Evolutionary conservation across 2,888 invertebrate genomes (phyloP).

Genomic region (Frankliniella fusca): DNA sequence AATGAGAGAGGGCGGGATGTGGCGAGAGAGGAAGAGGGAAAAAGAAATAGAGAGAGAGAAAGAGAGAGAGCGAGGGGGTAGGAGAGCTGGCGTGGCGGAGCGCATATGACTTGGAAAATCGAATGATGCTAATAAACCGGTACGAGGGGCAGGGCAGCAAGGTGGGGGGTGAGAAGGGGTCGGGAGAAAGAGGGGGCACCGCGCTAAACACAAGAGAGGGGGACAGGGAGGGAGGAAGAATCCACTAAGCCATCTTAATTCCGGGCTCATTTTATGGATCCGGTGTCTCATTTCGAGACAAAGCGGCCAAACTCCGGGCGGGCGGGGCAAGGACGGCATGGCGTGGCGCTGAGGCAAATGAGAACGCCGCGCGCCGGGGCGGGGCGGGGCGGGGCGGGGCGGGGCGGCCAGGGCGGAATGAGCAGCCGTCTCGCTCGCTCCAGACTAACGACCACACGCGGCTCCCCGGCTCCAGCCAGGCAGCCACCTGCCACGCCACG

Average conservation of each 20-base stretch:
- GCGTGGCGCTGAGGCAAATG: neutral
- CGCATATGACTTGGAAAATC: constrained; percentile 4
- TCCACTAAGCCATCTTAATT: constrained; percentile 12
- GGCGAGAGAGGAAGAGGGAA: too few relatives aligned
- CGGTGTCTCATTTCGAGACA: constrained; percentile 1
- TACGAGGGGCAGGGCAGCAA: neutral
- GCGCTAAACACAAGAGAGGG: neutral
- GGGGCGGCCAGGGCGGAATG: too few relatives aligned
- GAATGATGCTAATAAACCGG: constrained; percentile 10
- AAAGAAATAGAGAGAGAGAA: too few relatives aligned
- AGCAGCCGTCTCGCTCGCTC: neutral
- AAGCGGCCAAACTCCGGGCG: neutral
- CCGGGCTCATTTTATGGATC: constrained; percentile 19
- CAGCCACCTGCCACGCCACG: too few relatives aligned
- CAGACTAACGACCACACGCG: too few relatives aligned
- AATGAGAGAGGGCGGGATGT: too few relatives aligned
- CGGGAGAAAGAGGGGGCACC: neutral
- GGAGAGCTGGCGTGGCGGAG: neutral
- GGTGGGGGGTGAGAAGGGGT: neutral
- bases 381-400: too few relatives aligned
- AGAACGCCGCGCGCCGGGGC: neutral
- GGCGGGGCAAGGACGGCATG: too few relatives aligned
- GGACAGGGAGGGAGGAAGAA: neutral
- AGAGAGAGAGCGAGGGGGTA: neutral
- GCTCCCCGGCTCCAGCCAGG: too few relatives aligned